Percentiles rank a stretch among this genome's conserved stretches.
These are phyloP conservation scores for Ethmia dodecea DNA, from an alignment of 2,888 invertebrate genomes.

Conservation along the genomic window DNA sequence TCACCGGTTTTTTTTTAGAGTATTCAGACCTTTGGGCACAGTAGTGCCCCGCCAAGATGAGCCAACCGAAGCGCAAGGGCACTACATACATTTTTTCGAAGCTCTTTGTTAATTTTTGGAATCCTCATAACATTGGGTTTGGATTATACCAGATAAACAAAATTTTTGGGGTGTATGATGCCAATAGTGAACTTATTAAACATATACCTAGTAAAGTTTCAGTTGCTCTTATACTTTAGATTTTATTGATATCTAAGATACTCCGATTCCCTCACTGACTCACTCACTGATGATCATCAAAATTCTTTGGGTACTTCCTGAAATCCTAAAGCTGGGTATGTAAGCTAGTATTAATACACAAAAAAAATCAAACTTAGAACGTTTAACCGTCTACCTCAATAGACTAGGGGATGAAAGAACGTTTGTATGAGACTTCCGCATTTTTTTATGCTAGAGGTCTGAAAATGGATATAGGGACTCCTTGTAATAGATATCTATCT, in stretches of 20 bases:
- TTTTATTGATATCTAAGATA: constrained; percentile 1
- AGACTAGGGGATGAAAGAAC: no score
- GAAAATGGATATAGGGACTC: no score
- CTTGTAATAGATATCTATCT: no score
- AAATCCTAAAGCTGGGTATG: background rate
- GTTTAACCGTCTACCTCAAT: no score
- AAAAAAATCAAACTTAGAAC: no score
- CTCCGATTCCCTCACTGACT: background rate
- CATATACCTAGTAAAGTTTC: background rate
- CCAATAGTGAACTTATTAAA: background rate
- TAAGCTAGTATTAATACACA: background rate
- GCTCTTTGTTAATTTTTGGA: constrained; percentile 1
- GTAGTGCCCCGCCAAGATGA: constrained; percentile 1
- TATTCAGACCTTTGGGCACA: background rate
- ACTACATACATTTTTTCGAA: constrained; percentile 3
- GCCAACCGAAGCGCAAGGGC: constrained; percentile 3
- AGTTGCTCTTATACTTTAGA: constrained; percentile 1
- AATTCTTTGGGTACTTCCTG: background rate
- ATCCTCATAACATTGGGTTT: constrained; percentile 1
- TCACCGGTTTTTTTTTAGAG: no score
- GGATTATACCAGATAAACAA: background rate
- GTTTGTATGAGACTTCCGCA: no score
- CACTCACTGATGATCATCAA: background rate
- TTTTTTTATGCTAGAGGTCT: no score
- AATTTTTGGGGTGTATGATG: background rate